Evolutionary conservation across 2,113 vertebrate species (phyloP).

Genomic region (Pedionomus torquatus): DNA sequence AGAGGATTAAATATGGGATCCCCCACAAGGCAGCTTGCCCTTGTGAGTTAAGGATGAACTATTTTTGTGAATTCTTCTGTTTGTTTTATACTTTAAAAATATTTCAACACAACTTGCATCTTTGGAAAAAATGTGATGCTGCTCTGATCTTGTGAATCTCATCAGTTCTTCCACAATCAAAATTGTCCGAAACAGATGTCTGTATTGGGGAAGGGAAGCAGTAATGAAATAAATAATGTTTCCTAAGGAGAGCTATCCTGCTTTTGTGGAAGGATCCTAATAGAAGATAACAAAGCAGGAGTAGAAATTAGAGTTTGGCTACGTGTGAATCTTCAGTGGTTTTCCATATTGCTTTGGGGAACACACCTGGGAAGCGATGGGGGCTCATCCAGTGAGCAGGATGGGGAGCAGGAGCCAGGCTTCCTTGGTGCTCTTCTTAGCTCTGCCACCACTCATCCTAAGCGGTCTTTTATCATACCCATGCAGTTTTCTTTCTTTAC

Average conservation of each 20-base stretch:
- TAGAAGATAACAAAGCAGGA: not conserved
- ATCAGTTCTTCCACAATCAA: not conserved
- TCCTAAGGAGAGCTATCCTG: not conserved
- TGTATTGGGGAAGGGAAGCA: not conserved
- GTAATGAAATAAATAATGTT: not conserved
- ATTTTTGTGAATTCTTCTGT: not conserved
- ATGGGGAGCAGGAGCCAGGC: not conserved
- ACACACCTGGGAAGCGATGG: rapidly evolving
- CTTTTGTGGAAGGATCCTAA: not conserved
- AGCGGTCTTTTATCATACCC: rapidly evolving
- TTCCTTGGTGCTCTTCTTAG: not conserved
- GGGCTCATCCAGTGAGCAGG: not conserved
- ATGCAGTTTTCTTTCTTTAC: not conserved
- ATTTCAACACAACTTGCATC: not conserved
- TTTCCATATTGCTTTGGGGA: not conserved
- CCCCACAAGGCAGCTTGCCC: not conserved
- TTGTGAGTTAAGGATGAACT: not conserved
- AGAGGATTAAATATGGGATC: constrained; percentile 40
- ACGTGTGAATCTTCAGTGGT: not conserved
- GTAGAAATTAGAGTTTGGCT: not conserved
- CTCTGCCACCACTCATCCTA: not conserved
- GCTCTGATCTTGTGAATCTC: not conserved
- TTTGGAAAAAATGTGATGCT: not conserved
- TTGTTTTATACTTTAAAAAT: not conserved
- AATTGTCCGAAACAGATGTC: not conserved